These are phyloP conservation scores for Alectoris magna DNA, from an alignment of 2,797 vertebrate genomes.

Conservation along the genomic window DNA sequence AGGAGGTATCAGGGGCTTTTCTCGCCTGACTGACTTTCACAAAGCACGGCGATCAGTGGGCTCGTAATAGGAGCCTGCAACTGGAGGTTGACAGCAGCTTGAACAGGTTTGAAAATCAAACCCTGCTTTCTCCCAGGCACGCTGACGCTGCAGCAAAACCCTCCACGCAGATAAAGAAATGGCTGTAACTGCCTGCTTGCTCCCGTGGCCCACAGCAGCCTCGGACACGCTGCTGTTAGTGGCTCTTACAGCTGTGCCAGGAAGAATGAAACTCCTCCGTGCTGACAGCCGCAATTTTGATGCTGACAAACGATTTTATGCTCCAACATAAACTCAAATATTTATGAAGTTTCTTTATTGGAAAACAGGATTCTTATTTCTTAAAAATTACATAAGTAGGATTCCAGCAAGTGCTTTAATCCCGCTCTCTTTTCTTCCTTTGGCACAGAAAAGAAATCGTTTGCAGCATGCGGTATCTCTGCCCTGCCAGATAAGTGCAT, in stretches of 20 bases:
- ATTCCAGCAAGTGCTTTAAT: slow-evolving; percentile 51
- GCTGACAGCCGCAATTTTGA: slow-evolving; percentile 62
- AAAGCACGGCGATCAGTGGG: background rate
- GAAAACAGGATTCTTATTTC: slow-evolving; percentile 51
- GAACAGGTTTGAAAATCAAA: slow-evolving; percentile 31
- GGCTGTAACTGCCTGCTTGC: background rate
- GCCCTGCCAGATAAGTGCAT: slow-evolving; percentile 27
- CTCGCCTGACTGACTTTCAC: background rate
- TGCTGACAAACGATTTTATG: slow-evolving; percentile 43
- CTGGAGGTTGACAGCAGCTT: background rate
- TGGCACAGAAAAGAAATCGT: background rate
- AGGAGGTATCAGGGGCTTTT: background rate
- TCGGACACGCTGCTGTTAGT: background rate
- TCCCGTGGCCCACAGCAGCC: background rate
- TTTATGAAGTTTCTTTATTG: slow-evolving; percentile 64
- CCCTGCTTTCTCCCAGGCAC: background rate
- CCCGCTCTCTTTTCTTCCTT: background rate
- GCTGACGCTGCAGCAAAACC: slow-evolving; percentile 6
- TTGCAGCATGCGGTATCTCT: background rate
- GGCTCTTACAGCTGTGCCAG: slow-evolving; percentile 38
- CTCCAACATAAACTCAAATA: slow-evolving; percentile 61
- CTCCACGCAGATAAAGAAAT: background rate
- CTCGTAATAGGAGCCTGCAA: background rate
- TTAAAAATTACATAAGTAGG: slow-evolving; percentile 57
- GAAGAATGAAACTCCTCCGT: slow-evolving; percentile 57